Conservation (phyloP, 2,797 vertebrate species). For the Acrocephalus scirpaceus region DNA sequence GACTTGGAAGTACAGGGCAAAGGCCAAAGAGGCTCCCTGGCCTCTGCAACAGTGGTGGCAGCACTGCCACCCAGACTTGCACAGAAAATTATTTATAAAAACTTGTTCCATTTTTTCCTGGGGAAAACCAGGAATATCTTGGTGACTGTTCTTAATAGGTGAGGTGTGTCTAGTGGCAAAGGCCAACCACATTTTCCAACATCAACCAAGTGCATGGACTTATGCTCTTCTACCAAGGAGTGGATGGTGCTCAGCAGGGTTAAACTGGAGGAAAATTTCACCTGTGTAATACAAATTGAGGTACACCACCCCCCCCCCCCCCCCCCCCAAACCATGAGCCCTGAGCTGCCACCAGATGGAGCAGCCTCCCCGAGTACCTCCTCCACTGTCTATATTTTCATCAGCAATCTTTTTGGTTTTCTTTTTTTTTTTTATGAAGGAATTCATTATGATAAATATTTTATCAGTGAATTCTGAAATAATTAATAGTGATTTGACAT, state of each 20-base stretch:
- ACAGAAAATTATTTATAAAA: background rate
- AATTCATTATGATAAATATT: conserved; percentile 24
- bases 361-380: background rate
- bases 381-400: background rate
- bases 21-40: background rate
- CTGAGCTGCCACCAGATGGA: background rate
- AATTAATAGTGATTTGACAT: conserved; percentile 18
- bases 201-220: accelerated
- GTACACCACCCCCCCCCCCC: too few relatives aligned
- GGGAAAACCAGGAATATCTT: background rate
- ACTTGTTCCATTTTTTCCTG: background rate
- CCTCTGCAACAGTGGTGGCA: background rate
- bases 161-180: background rate
- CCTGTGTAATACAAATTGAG: background rate
- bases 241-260: background rate
- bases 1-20: background rate
- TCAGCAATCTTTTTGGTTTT: too few relatives aligned
- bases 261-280: background rate
- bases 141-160: background rate
- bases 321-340: background rate
- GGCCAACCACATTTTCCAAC: accelerated
- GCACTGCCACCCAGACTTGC: background rate
- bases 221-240: background rate
- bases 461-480: conserved; percentile 31
- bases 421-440: background rate